Evolutionary conservation across 2,888 invertebrate species (phyloP), one percentile per base, ranked within the genome.

Genomic region (Eilema griseolum): DNA sequence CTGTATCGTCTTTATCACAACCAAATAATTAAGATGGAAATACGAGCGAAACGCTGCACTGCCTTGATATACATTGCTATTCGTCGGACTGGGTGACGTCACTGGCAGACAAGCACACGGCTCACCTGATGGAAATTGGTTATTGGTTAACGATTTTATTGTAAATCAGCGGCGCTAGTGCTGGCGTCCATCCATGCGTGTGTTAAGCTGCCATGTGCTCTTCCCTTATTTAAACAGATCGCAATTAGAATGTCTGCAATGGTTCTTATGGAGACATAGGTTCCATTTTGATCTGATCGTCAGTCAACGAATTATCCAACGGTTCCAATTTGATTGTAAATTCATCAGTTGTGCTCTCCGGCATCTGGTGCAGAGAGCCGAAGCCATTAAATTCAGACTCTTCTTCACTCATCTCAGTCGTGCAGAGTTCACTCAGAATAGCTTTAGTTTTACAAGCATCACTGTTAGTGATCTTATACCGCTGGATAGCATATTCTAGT

Each of bases 371-470:
- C 0, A 87, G 20, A 0, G 83, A 80, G 0, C 87, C 89, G 14
- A 87, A 87, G 0, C 86, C 79, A 0, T 82, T 79, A 31, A 75
- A 83, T 0, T 80, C 78, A 0, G 75, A 76, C 7, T 91, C 91
- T 0, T 88, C 89, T 0, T 90, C 93, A 57, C 93, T 93, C 93
- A 94, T 93, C 64, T 93, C 91, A 0, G 93, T 80, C 0, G 92
- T 93, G 69, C 94, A 94, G 0, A 94, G 72, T 59, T 94, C 94
- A 37, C 94, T 94, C 16, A 94, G 69, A 7, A 93, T 89, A 83
- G 91, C 85, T 71, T 92, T 91, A 1, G 86, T 85, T 23, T 87
- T 89, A 1, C 67, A 72, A 0, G 75, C 67, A 26, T 90, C 89
- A 0, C 76, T 66, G 26, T 85, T 86, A 0, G 71, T 70, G 0